Evolutionary conservation across 2,888 invertebrate genomes (phyloP).

Genomic region (Tuta absoluta): DNA sequence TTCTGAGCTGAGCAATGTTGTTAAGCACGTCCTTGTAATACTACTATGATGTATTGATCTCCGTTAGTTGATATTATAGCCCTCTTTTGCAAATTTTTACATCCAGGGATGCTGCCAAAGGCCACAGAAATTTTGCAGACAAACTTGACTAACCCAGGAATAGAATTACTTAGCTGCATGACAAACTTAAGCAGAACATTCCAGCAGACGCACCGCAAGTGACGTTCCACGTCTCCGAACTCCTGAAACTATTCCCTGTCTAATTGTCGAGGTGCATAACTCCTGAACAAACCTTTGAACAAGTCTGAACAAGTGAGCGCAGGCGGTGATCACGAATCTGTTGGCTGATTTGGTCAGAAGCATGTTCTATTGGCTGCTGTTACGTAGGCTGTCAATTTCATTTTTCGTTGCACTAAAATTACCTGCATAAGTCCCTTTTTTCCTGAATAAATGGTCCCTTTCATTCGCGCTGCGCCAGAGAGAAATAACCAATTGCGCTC

Average conservation of each 20-base stretch:
- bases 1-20: no score
- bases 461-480: no score
- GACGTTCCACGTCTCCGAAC: conserved; percentile 17
- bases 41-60: no score
- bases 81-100: no score
- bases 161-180: not conserved
- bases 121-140: not conserved
- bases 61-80: no score
- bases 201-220: conserved; percentile 13
- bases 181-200: conserved; percentile 13
- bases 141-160: not conserved
- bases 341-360: conserved; percentile 1
- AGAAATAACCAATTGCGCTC: no score
- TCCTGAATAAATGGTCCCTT: no score
- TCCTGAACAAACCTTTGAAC: conserved; percentile 31
- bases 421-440: no score
- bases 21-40: no score
- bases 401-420: no score
- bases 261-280: conserved; percentile 29
- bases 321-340: not conserved
- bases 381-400: no score
- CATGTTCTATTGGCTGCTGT: not conserved
- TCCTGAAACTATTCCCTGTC: conserved; percentile 27
- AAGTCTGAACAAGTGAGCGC: conserved; percentile 21
- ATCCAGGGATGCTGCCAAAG: no score